phyloP scores from a whole-genome alignment of 2,888 invertebrate genomes.

The Encarsia formosa region DNA sequence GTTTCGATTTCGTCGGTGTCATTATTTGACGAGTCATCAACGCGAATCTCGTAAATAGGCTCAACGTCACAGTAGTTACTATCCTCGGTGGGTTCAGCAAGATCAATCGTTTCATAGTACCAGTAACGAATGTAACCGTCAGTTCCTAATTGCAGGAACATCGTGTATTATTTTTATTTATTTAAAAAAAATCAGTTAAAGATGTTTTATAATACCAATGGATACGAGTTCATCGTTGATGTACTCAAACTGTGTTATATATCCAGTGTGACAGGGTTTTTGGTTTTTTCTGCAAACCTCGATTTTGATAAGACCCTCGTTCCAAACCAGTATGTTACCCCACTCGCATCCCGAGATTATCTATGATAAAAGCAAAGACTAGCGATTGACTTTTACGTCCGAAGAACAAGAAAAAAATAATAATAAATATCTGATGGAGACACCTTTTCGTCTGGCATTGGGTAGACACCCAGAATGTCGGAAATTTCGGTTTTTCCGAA shows the following conservation, averaged over 20 bases:
- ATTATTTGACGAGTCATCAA: slow-evolving; percentile 51
- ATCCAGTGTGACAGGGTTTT: slow-evolving; percentile 68
- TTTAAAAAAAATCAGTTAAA: not conserved
- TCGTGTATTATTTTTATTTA: not conserved
- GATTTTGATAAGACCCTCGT: slow-evolving; percentile 80
- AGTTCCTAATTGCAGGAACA: slow-evolving; percentile 51
- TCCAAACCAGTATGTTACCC: slow-evolving; percentile 92
- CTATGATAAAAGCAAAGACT: no score
- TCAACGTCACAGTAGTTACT: slow-evolving; percentile 77
- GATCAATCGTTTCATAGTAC: slow-evolving; percentile 89
- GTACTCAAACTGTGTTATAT: slow-evolving; percentile 65
- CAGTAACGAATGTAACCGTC: slow-evolving; percentile 80
- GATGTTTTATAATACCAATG: slow-evolving; percentile 47
- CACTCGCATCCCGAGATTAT: slow-evolving; percentile 82
- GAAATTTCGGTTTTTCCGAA: slow-evolving; percentile 92
- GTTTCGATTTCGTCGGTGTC: slow-evolving; percentile 28
- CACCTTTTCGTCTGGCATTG: slow-evolving; percentile 88
- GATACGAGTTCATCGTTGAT: slow-evolving; percentile 56
- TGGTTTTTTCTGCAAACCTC: slow-evolving; percentile 72
- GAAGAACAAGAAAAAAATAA: no score
- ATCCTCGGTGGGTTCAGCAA: slow-evolving; percentile 78
- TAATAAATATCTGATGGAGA: slow-evolving; percentile 25
- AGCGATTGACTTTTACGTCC: no score
- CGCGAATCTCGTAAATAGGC: slow-evolving; percentile 78
- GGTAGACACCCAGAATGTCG: slow-evolving; percentile 78